phyloP scores from a whole-genome alignment of 2,888 invertebrate species.

The Trissolcus brochymenae region DNA sequence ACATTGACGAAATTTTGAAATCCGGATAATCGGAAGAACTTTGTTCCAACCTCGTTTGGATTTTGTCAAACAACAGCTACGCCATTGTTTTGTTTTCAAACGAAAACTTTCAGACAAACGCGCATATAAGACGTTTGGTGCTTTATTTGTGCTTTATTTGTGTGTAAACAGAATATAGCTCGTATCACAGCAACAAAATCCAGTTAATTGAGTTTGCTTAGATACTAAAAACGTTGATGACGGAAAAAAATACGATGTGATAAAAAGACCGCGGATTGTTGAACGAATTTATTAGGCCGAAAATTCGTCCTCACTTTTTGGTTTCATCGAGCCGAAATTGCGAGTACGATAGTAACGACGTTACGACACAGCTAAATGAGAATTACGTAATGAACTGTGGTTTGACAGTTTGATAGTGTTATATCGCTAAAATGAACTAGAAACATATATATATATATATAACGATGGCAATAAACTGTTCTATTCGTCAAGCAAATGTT shows the following conservation, averaged over 20 bases:
- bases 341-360: conserved; percentile 3
- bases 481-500: too few relatives aligned
- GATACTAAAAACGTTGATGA: conserved; percentile 6
- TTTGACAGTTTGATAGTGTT: too few relatives aligned
- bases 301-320: conserved; percentile 21
- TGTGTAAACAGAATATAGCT: background rate
- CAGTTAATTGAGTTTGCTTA: conserved; percentile 14
- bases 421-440: too few relatives aligned
- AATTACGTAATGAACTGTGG: too few relatives aligned
- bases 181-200: conserved; percentile 18
- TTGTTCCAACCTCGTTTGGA: conserved; percentile 1
- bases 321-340: conserved; percentile 36
- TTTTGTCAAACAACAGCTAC: conserved; percentile 8
- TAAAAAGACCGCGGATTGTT: conserved; percentile 42
- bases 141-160: conserved; percentile 17
- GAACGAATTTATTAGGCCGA: conserved; percentile 26
- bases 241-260: conserved; percentile 11
- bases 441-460: too few relatives aligned
- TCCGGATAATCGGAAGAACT: too few relatives aligned
- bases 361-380: too few relatives aligned
- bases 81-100: conserved; percentile 14
- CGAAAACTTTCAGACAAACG: conserved; percentile 16
- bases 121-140: conserved; percentile 3
- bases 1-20: too few relatives aligned
- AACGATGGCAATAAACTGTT: too few relatives aligned